phyloP scores from a whole-genome alignment of 2,797 vertebrate species.

The Uromys caudimaculatus region DNA sequence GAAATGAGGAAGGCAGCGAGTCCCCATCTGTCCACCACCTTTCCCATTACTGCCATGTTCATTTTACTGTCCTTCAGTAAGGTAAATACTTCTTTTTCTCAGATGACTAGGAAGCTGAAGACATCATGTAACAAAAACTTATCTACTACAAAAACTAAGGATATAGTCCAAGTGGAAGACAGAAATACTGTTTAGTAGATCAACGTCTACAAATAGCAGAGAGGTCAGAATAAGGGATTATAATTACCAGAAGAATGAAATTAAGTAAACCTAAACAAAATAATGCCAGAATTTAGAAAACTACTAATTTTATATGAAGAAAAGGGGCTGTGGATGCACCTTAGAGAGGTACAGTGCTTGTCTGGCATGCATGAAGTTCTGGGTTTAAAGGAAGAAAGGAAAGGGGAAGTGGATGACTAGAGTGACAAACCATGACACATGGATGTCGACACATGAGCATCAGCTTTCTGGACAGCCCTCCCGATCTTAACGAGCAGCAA shows the following conservation, averaged over 20 bases:
- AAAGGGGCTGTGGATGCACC: not conserved
- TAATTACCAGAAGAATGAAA: conserved; percentile 13
- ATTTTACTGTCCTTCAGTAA: not conserved
- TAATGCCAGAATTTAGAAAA: not conserved
- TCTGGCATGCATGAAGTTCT: not conserved
- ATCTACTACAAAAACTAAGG: not conserved
- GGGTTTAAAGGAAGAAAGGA: not conserved
- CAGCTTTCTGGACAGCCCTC: not conserved
- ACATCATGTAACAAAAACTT: not conserved
- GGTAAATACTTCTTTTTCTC: not conserved
- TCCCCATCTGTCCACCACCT: not conserved
- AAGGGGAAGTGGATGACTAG: not conserved
- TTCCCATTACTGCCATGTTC: not conserved
- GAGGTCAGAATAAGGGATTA: not conserved
- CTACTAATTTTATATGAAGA: not conserved
- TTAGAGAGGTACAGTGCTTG: not conserved
- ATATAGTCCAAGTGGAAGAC: not conserved
- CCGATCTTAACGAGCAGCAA: not conserved
- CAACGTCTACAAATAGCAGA: conserved; percentile 1
- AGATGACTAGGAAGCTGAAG: not conserved
- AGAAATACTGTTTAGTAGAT: not conserved
- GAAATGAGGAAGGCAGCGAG: not conserved
- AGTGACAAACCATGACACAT: not conserved
- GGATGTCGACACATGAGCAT: not conserved
- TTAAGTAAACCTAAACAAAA: conserved; percentile 37